Conservation (phyloP, 2,113 vertebrate genomes). For the Henicopernis longicauda region DNA sequence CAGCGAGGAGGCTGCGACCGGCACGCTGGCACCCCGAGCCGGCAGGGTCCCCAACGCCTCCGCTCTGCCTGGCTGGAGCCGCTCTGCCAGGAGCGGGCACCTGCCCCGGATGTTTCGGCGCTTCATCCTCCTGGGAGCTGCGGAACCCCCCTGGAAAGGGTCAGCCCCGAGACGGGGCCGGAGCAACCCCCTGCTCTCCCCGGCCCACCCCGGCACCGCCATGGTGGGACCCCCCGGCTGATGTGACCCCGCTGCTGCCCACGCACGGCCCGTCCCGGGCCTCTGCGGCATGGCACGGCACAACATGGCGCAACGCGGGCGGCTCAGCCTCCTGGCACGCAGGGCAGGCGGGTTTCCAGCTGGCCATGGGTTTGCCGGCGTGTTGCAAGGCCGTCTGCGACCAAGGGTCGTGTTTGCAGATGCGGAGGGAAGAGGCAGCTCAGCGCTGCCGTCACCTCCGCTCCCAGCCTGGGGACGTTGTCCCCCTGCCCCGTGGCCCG, state of each 20-base stretch:
- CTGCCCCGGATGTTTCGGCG: accelerated
- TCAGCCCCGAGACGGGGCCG: background rate
- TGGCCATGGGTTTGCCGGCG: background rate
- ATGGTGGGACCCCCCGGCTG: accelerated
- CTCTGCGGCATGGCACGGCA: background rate
- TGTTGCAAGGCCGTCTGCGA: background rate
- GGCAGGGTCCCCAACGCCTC: background rate
- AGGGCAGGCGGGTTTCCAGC: background rate
- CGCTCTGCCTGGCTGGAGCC: background rate
- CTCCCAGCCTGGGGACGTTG: background rate
- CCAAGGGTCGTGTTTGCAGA: background rate
- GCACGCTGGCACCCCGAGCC: background rate
- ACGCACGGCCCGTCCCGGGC: background rate
- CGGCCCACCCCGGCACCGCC: accelerated
- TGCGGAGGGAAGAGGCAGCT: background rate
- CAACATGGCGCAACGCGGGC: background rate
- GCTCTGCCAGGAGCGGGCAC: background rate
- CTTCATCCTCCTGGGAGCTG: background rate
- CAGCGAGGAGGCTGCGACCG: background rate
- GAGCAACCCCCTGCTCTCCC: background rate
- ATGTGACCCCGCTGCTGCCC: background rate
- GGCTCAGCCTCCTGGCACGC: background rate
- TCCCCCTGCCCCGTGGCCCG: background rate
- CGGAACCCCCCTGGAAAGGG: accelerated
- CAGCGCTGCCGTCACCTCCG: background rate